phyloP scores from a whole-genome alignment of 2,113 vertebrate genomes.

The Alces alces region DNA sequence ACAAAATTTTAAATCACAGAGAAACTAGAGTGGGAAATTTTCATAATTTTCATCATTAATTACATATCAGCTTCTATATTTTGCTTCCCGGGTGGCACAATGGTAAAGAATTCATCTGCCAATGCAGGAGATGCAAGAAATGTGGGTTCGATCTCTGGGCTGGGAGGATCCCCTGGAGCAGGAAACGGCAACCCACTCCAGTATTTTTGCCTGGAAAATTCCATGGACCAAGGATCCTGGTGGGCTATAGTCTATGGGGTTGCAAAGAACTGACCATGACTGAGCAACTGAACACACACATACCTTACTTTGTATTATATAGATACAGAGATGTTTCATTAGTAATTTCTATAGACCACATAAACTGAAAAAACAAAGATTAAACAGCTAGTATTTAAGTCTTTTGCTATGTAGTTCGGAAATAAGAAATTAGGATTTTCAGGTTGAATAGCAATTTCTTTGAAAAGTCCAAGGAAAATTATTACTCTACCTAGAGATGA shows the following conservation, averaged over 20 bases:
- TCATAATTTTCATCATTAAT: background rate
- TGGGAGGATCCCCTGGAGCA: background rate
- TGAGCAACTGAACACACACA: background rate
- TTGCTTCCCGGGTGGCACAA: background rate
- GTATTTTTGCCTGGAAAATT: background rate
- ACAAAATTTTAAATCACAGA: constrained; percentile 15
- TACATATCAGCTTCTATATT: background rate
- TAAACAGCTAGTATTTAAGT: background rate
- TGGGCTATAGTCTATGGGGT: background rate
- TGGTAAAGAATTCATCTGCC: background rate
- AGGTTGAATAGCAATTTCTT: background rate
- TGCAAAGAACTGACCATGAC: background rate
- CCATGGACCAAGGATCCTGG: background rate
- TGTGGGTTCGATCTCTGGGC: background rate
- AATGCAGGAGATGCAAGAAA: background rate
- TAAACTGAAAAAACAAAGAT: background rate
- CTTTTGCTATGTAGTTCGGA: background rate
- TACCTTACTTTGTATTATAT: background rate
- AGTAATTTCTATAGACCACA: background rate
- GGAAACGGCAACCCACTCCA: background rate
- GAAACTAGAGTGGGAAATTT: background rate
- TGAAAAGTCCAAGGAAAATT: background rate
- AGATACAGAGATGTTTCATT: background rate
- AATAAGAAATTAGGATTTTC: background rate
- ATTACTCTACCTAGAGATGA: background rate